Evolutionary conservation across 2,888 invertebrate genomes (phyloP), one percentile per base, ranked within the genome.

Genomic region (Cyclophora albipunctata): DNA sequence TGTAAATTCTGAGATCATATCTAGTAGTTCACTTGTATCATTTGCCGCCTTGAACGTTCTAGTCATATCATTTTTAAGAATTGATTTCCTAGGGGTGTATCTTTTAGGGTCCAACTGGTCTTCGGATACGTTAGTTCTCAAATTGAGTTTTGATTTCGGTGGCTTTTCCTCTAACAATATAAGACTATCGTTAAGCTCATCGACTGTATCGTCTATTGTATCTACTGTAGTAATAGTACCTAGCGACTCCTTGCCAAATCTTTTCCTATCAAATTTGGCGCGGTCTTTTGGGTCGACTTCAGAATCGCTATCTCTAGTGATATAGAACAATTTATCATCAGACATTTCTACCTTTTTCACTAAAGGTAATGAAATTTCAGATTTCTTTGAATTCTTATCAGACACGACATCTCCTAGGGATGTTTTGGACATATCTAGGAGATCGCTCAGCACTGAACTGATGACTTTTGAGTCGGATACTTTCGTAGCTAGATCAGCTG

Each of bases 1-100:
- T 3, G 81, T 84, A 2, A 81, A 71, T 51, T 78, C 69, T 0
- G 78, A 73, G 0, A 86, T 57, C 70, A 84, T 75, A 42, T 80
- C 76, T 5, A 86, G 58, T 3, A 86, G 62, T 40, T 82, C 78
- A 5, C 72, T 74, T 0, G 85, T 86, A 46, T 78, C 71, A 34
- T 84, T 72, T 0, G 76, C 80, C 34, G 69, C 65, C 52, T 66
- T 72, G 5, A 71, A 64, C 35, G 56, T 69, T 53, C 66, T 69
- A 5, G 51, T 49, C 3, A 46, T 52, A 20, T 20, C 20, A 20
- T 20, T 20, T 51, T 53, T 64, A 4, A 51, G 47, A 4, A 54
- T 33, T 4, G 54, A 49, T 3, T 45, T 48, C 34, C 45, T 49
- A 1, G 62, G 55, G 33, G 53, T 55, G n/a, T 47, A 48, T 42